Percentiles rank a stretch among this genome's conserved stretches.
Conservation (phyloP, 2,888 invertebrate genomes). For the Tenthredo amoena region DNA sequence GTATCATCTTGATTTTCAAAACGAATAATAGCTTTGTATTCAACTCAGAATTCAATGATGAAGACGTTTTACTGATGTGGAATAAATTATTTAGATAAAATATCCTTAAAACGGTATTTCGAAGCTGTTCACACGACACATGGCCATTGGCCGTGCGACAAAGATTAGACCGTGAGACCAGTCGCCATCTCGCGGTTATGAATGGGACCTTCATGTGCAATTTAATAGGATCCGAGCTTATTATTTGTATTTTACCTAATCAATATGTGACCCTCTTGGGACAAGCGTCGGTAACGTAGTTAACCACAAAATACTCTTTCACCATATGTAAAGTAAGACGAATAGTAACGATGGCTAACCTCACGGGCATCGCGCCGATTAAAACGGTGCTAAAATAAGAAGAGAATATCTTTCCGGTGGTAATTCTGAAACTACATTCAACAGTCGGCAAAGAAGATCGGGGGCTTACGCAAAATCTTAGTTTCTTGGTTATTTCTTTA, state of each 20-base stretch:
- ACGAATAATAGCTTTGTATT: neutral
- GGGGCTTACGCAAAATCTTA: too few relatives aligned
- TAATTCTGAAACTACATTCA: neutral
- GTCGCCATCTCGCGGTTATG: neutral
- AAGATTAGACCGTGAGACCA: neutral
- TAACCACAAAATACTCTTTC: neutral
- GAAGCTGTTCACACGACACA: conserved; percentile 31
- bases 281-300: neutral
- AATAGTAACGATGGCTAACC: neutral
- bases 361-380: neutral
- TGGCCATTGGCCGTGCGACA: conserved; percentile 32
- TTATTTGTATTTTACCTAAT: neutral
- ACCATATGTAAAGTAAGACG: neutral
- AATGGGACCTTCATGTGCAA: neutral
- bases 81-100: neutral
- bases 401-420: neutral
- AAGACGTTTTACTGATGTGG: neutral
- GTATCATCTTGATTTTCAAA: neutral
- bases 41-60: neutral
- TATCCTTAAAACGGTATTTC: neutral
- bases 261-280: neutral
- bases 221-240: neutral
- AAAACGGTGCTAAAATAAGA: too few relatives aligned
- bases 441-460: neutral
- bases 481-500: too few relatives aligned